These are phyloP conservation scores for Phalacrocorax aristotelis DNA, from an alignment of 2,113 vertebrate genomes.

Conservation along the genomic window DNA sequence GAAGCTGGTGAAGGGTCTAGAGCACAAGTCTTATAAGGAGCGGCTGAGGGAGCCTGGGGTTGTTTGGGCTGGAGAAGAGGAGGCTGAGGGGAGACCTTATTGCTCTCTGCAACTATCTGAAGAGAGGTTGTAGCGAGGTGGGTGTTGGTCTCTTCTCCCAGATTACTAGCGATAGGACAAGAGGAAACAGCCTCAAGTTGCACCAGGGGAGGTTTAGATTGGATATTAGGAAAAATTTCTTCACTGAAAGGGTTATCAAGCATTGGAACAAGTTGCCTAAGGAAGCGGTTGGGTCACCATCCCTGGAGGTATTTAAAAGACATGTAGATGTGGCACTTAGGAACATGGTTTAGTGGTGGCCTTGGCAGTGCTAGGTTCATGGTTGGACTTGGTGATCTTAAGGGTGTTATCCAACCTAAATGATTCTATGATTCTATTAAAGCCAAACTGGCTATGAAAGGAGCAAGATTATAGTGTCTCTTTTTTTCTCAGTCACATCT, in stretches of 20 bases:
- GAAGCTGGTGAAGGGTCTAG: background rate
- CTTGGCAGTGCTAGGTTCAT: background rate
- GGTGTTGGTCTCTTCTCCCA: fast-evolving
- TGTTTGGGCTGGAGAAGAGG: background rate
- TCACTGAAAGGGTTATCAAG: background rate
- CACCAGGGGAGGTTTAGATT: background rate
- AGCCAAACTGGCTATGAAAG: background rate
- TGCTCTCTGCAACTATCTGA: fast-evolving
- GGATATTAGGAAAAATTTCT: background rate
- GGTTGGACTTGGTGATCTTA: background rate
- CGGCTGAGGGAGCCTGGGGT: background rate
- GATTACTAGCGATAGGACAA: background rate
- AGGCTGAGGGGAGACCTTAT: background rate
- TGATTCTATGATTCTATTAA: background rate
- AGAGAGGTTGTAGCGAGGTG: fast-evolving
- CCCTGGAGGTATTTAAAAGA: background rate
- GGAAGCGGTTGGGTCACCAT: background rate
- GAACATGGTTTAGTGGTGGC: background rate
- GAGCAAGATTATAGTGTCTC: background rate
- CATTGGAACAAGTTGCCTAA: background rate
- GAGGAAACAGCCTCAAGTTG: background rate
- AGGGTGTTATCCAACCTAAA: background rate
- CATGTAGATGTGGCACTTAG: fast-evolving
- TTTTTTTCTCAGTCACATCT: background rate
- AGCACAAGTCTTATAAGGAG: background rate